Conservation (phyloP, 2,888 invertebrate genomes). For the Eupithecia subfuscata region DNA sequence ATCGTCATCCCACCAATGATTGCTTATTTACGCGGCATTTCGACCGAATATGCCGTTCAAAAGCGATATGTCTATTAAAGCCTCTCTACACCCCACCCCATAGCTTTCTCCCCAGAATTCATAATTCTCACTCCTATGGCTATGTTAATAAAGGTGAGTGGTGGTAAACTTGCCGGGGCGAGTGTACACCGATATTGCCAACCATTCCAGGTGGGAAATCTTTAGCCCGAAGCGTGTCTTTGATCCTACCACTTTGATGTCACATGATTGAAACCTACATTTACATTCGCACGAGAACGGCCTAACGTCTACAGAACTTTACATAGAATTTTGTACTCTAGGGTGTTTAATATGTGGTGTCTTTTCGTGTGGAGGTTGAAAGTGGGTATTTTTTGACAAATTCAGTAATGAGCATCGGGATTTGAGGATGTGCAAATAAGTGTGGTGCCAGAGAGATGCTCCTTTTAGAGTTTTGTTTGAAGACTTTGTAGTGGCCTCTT, state of each 20-base stretch:
- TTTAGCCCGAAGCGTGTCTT: slow-evolving; percentile 53
- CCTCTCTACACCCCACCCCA: slow-evolving; percentile 25
- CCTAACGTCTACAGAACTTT: slow-evolving; percentile 11
- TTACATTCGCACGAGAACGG: slow-evolving; percentile 22
- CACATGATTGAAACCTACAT: slow-evolving; percentile 52
- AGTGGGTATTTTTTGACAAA: slow-evolving; percentile 53
- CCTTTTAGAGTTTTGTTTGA: slow-evolving; percentile 48
- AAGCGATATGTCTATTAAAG: slow-evolving; percentile 45
- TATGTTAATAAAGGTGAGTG: slow-evolving; percentile 22
- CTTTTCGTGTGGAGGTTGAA: slow-evolving; percentile 16
- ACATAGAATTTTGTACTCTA: slow-evolving; percentile 13
- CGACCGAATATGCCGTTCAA: slow-evolving; percentile 41
- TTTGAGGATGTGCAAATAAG: slow-evolving; percentile 58
- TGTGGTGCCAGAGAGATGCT: slow-evolving; percentile 51
- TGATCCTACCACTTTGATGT: slow-evolving; percentile 57
- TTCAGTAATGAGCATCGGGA: slow-evolving; percentile 65
- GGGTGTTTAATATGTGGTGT: not conserved
- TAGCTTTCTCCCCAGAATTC: not conserved
- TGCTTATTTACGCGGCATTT: slow-evolving; percentile 46
- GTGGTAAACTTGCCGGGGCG: slow-evolving; percentile 22
- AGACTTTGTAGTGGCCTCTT: slow-evolving; percentile 37
- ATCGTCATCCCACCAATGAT: slow-evolving; percentile 35
- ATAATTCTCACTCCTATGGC: slow-evolving; percentile 22
- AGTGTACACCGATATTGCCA: slow-evolving; percentile 53
- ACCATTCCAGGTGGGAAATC: slow-evolving; percentile 60